Evolutionary conservation across 2,888 invertebrate species (phyloP).

Genomic region (Drosophila mulleri): DNA sequence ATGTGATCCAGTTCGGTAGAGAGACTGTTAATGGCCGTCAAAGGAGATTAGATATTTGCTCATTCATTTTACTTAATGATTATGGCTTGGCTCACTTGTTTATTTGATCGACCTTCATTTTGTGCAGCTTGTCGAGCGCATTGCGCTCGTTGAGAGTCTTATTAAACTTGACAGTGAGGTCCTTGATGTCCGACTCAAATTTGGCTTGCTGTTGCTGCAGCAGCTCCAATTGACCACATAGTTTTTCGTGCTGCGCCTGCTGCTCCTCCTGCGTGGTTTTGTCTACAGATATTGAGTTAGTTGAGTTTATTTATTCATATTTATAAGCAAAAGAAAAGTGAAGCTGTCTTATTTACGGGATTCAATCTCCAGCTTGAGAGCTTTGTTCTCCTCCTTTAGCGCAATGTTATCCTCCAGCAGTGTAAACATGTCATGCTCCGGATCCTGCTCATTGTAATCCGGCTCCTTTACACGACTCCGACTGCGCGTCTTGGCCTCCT

Average conservation of each 20-base stretch:
- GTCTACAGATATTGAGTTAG: slow-evolving; percentile 53
- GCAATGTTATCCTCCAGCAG: slow-evolving; percentile 84
- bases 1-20: slow-evolving; percentile 69
- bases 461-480: slow-evolving; percentile 84
- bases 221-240: slow-evolving; percentile 71
- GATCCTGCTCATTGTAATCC: slow-evolving; percentile 84
- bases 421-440: slow-evolving; percentile 84
- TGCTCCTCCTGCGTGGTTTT: slow-evolving; percentile 81
- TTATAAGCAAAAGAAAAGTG: too few species aligned
- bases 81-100: slow-evolving; percentile 60
- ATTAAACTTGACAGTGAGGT: slow-evolving; percentile 70
- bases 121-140: slow-evolving; percentile 82
- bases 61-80: not conserved
- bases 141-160: slow-evolving; percentile 81
- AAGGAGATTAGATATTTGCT: not conserved
- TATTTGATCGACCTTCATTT: slow-evolving; percentile 83
- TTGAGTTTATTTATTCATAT: not conserved
- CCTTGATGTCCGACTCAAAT: slow-evolving; percentile 79
- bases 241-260: slow-evolving; percentile 77
- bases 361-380: slow-evolving; percentile 82
- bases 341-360: slow-evolving; percentile 72
- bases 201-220: slow-evolving; percentile 71
- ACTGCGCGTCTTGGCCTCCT: slow-evolving; percentile 84
- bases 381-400: slow-evolving; percentile 84
- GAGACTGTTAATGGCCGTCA: slow-evolving; percentile 40